phyloP scores from a whole-genome alignment of 2,113 vertebrate genomes.

The Orcinus orca region DNA sequence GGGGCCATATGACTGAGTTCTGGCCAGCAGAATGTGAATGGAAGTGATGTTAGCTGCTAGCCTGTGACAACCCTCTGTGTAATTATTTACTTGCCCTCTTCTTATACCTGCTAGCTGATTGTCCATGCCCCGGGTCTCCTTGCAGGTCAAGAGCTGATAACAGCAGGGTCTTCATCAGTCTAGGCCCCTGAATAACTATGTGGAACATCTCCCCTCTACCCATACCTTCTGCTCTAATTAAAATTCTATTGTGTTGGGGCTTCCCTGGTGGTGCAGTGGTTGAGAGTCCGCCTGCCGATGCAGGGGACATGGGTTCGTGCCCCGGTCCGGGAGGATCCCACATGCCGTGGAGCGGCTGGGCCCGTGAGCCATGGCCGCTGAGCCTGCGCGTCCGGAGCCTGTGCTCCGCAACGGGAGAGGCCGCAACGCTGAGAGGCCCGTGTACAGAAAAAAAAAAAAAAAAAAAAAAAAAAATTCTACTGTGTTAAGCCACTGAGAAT shows the following conservation, averaged over 20 bases:
- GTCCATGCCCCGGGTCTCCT: not conserved
- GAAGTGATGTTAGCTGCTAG: not conserved
- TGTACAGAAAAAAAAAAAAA: too few species aligned
- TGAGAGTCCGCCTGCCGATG: too few species aligned
- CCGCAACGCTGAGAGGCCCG: too few species aligned
- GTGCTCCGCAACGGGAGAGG: too few species aligned
- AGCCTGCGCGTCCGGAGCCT: too few species aligned
- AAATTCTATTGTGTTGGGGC: not conserved
- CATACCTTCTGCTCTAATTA: not conserved
- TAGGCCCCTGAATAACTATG: not conserved
- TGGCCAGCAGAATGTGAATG: not conserved
- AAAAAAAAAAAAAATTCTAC: not conserved
- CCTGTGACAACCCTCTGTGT: not conserved
- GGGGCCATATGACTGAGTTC: not conserved
- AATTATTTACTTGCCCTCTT: not conserved
- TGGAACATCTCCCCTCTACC: not conserved
- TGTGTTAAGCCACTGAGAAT: not conserved
- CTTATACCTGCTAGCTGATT: not conserved
- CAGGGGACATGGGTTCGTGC: too few species aligned
- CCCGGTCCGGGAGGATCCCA: too few species aligned
- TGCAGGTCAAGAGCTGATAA: not conserved
- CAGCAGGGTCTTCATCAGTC: not conserved
- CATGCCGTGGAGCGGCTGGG: too few species aligned
- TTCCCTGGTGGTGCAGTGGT: too few species aligned
- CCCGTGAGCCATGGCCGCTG: too few species aligned